Evolutionary conservation across 2,888 invertebrate species (phyloP), one percentile per base, ranked within the genome.

Genomic region (Cabera pusaria): DNA sequence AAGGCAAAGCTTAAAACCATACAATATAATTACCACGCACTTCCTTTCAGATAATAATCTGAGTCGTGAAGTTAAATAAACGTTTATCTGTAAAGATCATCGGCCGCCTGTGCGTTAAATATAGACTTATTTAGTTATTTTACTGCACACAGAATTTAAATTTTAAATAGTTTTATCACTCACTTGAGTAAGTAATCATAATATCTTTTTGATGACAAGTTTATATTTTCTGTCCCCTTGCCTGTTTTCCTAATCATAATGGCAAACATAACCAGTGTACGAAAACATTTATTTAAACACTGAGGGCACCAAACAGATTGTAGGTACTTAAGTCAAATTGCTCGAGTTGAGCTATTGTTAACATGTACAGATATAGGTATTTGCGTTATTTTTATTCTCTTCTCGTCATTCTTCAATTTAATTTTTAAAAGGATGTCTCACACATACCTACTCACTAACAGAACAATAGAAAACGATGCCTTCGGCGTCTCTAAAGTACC

Each of bases 21-120:
- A 38, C 42, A 35, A 31, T 39, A 49, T 47, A 44, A 49, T 38
- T 47, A 44, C 49, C 41, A 45, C 48, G 46, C 51, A 50, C 51
- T 55, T 57, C 51, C 48, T 52, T 38, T 37, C 28, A 38, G 49
- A 52, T 53, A 49, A 42, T 10, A 41, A 49, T 49, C 54, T 51
- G 28, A 21, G 43, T 31, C 28, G 44, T 43, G 37, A 40, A 43
- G 41, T 48, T 54, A 53, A 54, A 52, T 52, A 49, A 44, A 47
- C 42, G 23, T 35, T 34, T 56, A 55, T 51, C 50, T 49, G 48
- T 42, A 45, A 55, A 51, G 49, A 29, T 36, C 20, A 52, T 52
- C 49, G 37, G 39, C 52, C 56, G 49, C 43, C 35, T 32, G 26
- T 29, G 37, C 26, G 32, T 33, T 33, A 36, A 41, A 40, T 44